Evolutionary conservation across 2,797 vertebrate species (phyloP).

Genomic region (Psittacula echo): DNA sequence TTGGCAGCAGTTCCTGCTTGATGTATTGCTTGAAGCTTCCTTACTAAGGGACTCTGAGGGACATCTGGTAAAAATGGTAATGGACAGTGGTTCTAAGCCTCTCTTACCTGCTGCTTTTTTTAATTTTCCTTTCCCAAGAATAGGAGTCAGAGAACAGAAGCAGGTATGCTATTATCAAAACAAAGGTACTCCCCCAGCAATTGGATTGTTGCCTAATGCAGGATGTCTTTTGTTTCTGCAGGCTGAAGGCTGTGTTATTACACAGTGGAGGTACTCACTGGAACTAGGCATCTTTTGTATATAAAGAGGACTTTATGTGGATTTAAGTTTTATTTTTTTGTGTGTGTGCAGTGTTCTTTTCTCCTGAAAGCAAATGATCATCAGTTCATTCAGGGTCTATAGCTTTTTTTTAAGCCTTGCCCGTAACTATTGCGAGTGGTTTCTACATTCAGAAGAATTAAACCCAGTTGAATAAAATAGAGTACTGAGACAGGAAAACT

Average conservation of each 20-base stretch:
- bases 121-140: background rate
- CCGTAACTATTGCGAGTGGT: conserved; percentile 40
- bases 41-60: background rate
- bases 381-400: conserved; percentile 82
- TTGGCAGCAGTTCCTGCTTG: background rate
- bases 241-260: conserved; percentile 71
- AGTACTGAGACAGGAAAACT: background rate
- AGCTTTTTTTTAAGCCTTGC: conserved; percentile 75
- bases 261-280: conserved; percentile 51
- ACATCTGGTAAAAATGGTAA: conserved; percentile 27
- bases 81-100: conserved; percentile 6
- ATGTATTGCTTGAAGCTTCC: background rate
- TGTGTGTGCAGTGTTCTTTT: conserved; percentile 68
- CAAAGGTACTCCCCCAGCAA: conserved; percentile 11
- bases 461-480: background rate
- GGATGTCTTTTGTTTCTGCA: conserved; percentile 67
- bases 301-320: conserved; percentile 76
- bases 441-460: background rate
- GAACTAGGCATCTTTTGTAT: conserved; percentile 77
- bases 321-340: conserved; percentile 75
- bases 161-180: conserved; percentile 65
- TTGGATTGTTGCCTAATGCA: conserved; percentile 70
- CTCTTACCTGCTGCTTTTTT: conserved; percentile 27
- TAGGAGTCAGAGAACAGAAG: conserved; percentile 54
- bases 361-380: conserved; percentile 78